These are phyloP conservation scores for Rhynchonycteris naso DNA, from an alignment of 2,797 vertebrate species.

Conservation along the genomic window DNA sequence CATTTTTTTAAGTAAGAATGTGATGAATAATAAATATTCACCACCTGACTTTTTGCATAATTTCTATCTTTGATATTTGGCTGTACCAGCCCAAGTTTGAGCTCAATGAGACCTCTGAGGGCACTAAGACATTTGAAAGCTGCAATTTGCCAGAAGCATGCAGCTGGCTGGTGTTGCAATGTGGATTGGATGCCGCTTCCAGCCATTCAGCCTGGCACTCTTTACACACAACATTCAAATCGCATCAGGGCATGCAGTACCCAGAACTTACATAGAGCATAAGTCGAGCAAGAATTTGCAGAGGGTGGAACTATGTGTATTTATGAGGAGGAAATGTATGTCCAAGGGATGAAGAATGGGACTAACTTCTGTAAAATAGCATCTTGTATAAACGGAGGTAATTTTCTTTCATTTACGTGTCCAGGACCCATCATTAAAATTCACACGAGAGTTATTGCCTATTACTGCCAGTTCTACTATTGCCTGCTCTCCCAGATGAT, in stretches of 20 bases:
- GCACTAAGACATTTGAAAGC: slow-evolving; percentile 56
- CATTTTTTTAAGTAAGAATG: not conserved
- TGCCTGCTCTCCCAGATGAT: slow-evolving; percentile 42
- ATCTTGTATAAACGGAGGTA: slow-evolving; percentile 5
- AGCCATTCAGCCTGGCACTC: not conserved
- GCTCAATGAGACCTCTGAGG: not conserved
- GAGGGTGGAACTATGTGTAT: not conserved
- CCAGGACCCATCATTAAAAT: slow-evolving; percentile 60
- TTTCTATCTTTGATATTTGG: not conserved
- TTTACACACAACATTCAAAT: not conserved
- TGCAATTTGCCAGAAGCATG: not conserved
- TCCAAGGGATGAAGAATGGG: not conserved
- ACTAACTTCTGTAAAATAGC: slow-evolving; percentile 2
- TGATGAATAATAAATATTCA: not conserved
- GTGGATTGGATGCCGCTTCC: not conserved
- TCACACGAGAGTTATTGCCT: slow-evolving; percentile 49
- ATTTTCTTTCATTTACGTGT: slow-evolving; percentile 45
- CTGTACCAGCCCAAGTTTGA: not conserved
- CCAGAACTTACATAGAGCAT: not conserved
- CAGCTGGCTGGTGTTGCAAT: slow-evolving; percentile 15
- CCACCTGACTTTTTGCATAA: not conserved
- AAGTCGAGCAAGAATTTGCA: not conserved
- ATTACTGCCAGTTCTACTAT: not conserved
- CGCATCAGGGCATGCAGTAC: not conserved
- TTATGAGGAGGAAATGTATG: not conserved